phyloP scores from a whole-genome alignment of 2,113 vertebrate species.

The Pelusios castaneus region DNA sequence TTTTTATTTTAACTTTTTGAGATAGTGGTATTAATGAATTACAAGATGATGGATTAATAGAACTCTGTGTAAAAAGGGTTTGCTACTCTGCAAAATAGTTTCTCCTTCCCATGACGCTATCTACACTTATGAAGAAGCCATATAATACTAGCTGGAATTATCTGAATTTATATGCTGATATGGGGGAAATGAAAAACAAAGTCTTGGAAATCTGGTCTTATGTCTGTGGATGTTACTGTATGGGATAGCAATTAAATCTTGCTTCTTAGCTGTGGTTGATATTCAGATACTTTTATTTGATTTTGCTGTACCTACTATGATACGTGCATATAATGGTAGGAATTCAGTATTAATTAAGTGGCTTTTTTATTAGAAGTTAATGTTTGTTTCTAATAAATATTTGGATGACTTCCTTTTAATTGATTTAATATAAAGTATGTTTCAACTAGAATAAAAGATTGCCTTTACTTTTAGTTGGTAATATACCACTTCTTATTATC shows the following conservation, averaged over 20 bases:
- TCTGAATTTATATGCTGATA: not conserved
- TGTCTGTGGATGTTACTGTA: not conserved
- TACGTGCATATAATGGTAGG: not conserved
- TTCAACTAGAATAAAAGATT: not conserved
- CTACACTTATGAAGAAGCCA: not conserved
- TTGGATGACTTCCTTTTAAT: not conserved
- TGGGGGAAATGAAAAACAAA: not conserved
- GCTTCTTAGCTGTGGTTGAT: not conserved
- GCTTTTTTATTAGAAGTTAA: not conserved
- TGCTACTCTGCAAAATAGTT: not conserved
- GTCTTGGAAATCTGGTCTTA: not conserved
- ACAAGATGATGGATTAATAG: not conserved
- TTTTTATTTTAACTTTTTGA: not conserved
- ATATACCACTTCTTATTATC: constrained; percentile 40
- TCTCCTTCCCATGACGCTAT: not conserved
- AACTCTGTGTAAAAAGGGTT: not conserved
- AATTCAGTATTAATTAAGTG: not conserved
- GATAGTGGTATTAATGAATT: not conserved
- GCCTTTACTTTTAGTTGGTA: not conserved
- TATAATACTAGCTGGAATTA: not conserved
- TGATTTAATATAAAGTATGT: not conserved
- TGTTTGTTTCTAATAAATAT: not conserved
- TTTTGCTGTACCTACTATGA: not conserved
- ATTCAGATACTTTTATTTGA: not conserved
- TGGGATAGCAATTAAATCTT: not conserved